Base-by-base conservation (phyloP, 2,797 vertebrate species). In the Pangasius djambal region DNA sequence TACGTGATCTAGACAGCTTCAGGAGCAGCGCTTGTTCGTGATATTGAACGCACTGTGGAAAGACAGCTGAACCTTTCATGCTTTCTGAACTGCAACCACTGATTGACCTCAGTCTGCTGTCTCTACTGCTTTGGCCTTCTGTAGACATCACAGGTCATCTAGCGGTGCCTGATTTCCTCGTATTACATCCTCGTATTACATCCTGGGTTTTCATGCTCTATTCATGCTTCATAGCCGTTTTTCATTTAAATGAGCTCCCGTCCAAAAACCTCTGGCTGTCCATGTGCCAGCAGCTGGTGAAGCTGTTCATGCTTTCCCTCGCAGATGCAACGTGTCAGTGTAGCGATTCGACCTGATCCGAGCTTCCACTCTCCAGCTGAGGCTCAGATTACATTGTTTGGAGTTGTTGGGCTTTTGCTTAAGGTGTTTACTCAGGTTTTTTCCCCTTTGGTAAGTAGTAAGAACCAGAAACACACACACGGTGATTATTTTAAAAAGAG, bases 401-500 rank as follows among this genome's bases (percentile, higher is more conserved):
- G 7, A n/a, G 25, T 12, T 12, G 40, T 78, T 52, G 48, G 75
- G 50, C 31, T 22, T 34, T 34, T 57, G 4, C 0, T 34, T 6
- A 10, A 25, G 25, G 48, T 16, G 74, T 50, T 28, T 77, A 28
- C 22, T 12, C 74, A n/a, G 74, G 44, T 13, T 28, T 77, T 55
- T 7, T 3, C 37, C 18, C 18, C 20, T 20, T 55, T 81, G 3
- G 6, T 25, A 25, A 61, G 18, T 8, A 72, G 16, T 20, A 72
- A 40, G 34, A 44, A 37, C 13, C n/a, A 22, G 15, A 40, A 28
- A 77, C 13, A 61, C 59, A 84, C 13, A 67, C 84, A 40, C 25
- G 63, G 34, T 88, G 52, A 89, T 16, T 50, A n/a, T 52, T 78
- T 78, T 52, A 31, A n/a, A 74, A 52, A 52, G 28, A 16, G 28